Evolutionary conservation across 2,888 invertebrate genomes (phyloP).

Genomic region (Trachelus troglodyta): DNA sequence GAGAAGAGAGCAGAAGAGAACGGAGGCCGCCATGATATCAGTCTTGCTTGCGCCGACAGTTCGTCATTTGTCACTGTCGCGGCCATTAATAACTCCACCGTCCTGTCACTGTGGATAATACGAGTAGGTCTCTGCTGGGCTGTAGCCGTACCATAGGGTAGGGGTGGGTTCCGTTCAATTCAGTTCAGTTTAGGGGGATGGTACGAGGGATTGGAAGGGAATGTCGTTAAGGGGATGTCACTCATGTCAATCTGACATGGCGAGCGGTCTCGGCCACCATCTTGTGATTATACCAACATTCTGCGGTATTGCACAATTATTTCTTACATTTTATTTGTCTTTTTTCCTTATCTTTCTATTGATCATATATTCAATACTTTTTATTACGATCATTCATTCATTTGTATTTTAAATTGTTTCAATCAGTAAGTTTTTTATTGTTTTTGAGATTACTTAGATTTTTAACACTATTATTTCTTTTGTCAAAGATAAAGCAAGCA

Average conservation of each 20-base stretch:
- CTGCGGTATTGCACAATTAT: neutral
- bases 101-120: slow-evolving; percentile 67
- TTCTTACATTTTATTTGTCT: neutral
- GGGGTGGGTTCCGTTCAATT: slow-evolving; percentile 63
- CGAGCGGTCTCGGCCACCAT: slow-evolving; percentile 49
- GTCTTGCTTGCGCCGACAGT: slow-evolving; percentile 68
- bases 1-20: slow-evolving; percentile 29
- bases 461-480: neutral
- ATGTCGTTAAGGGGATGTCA: slow-evolving; percentile 65
- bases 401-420: neutral
- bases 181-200: slow-evolving; percentile 62
- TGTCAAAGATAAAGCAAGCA: neutral
- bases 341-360: neutral
- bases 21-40: slow-evolving; percentile 65
- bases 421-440: neutral
- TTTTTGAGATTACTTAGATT: neutral
- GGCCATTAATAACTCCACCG: slow-evolving; percentile 66
- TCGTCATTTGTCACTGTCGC: slow-evolving; percentile 67
- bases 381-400: neutral
- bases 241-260: slow-evolving; percentile 61
- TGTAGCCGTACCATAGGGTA: slow-evolving; percentile 36
- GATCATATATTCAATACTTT: neutral
- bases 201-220: slow-evolving; percentile 62
- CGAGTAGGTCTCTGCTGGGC: slow-evolving; percentile 59
- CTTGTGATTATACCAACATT: slow-evolving; percentile 30